These are phyloP conservation scores for Conomelus anceps DNA, from an alignment of 2,888 invertebrate genomes.

Conservation along the genomic window DNA sequence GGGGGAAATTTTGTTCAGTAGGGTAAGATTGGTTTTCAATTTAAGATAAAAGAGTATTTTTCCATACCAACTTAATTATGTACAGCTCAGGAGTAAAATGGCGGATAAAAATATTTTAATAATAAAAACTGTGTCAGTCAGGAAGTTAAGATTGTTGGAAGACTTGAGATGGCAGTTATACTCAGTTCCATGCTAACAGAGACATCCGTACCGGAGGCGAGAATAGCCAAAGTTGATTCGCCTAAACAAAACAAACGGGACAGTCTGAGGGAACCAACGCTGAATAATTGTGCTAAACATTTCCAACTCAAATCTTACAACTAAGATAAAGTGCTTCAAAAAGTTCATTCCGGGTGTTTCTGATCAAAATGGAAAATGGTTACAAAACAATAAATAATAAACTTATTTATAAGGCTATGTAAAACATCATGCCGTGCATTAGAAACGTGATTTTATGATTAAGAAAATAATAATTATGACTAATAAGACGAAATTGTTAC, in stretches of 20 bases:
- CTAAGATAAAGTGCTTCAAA: not conserved
- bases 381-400: not conserved
- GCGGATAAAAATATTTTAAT: too few species aligned
- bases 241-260: constrained; percentile 1
- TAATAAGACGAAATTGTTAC: too few species aligned
- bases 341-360: not conserved
- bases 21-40: too few species aligned
- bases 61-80: too few species aligned
- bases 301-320: not conserved
- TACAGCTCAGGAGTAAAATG: too few species aligned
- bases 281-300: not conserved
- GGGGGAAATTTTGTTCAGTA: too few species aligned
- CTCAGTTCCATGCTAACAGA: not conserved
- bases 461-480: too few species aligned
- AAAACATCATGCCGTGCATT: not conserved
- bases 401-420: not conserved
- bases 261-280: not conserved
- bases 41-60: too few species aligned
- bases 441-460: not conserved
- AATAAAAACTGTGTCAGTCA: too few species aligned
- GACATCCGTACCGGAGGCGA: not conserved
- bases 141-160: not conserved
- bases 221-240: constrained; percentile 10
- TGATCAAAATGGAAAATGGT: not conserved
- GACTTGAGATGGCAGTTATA: not conserved